phyloP scores from a whole-genome alignment of 2,797 vertebrate genomes.

The Adelosebastes latens region DNA sequence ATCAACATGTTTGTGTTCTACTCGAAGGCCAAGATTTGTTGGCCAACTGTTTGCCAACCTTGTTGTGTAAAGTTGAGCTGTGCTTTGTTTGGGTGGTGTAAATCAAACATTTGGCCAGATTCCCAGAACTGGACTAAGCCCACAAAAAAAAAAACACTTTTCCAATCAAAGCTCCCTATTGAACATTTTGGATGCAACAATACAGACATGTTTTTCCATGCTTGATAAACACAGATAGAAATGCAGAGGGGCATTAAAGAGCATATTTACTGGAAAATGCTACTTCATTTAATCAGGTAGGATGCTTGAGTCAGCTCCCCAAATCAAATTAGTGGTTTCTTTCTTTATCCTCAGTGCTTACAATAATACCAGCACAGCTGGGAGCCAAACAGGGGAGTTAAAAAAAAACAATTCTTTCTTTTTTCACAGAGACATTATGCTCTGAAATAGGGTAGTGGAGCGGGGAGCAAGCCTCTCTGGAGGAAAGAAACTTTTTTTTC shows the following conservation, averaged over 20 bases:
- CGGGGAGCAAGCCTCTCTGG: conserved; percentile 40
- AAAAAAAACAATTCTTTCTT: conserved; percentile 16
- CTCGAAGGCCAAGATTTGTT: conserved; percentile 34
- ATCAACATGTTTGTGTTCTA: conserved; percentile 35
- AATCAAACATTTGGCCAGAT: conserved; percentile 60
- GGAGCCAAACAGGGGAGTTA: conserved; percentile 1
- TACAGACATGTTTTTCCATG: conserved; percentile 16
- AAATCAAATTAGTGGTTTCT: conserved; percentile 10
- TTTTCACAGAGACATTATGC: conserved; percentile 32
- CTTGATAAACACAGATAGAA: conserved; percentile 15
- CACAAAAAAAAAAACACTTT: conserved; percentile 3
- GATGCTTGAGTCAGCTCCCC: neutral
- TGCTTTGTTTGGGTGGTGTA: conserved; percentile 49
- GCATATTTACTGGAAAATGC: neutral
- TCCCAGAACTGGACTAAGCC: conserved; percentile 61
- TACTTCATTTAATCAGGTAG: conserved; percentile 19
- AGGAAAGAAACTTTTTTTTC: conserved; percentile 59
- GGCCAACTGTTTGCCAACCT: conserved; percentile 33
- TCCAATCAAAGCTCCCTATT: conserved; percentile 26
- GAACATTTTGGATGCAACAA: conserved; percentile 19
- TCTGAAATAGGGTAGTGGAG: conserved; percentile 40
- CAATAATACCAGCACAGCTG: conserved; percentile 12
- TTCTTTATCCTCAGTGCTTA: neutral
- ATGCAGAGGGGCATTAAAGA: neutral
- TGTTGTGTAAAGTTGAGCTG: conserved; percentile 40